A percentile compares a stretch with the other conserved stretches of the same genome.
These are phyloP conservation scores for Stegostoma tigrinum DNA, from an alignment of 2,113 vertebrate genomes.

Conservation along the genomic window DNA sequence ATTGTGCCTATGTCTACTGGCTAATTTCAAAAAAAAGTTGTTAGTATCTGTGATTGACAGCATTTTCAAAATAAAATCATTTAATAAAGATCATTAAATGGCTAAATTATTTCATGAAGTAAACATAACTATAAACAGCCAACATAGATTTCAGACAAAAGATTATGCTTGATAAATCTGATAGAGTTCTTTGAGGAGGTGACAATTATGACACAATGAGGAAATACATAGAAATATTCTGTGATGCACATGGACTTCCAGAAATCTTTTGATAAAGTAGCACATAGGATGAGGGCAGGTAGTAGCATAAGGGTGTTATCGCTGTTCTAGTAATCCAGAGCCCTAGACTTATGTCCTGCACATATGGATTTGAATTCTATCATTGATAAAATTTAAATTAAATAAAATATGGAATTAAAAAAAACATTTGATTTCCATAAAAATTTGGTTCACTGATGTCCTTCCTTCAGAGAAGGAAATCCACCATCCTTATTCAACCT, in stretches of 20 bases:
- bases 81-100: background rate
- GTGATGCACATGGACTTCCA: background rate
- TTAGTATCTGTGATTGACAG: background rate
- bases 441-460: too few species aligned
- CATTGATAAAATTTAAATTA: too few species aligned
- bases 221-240: background rate
- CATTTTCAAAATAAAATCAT: background rate
- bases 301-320: too few species aligned
- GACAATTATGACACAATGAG: background rate
- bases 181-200: background rate
- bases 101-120: background rate
- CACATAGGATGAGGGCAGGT: background rate
- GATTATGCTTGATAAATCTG: background rate
- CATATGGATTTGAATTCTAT: too few species aligned
- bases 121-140: background rate
- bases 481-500: too few species aligned
- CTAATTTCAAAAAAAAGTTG: background rate
- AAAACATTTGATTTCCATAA: too few species aligned
- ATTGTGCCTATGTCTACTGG: background rate
- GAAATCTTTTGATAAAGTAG: background rate
- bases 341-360: too few species aligned
- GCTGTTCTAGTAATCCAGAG: too few species aligned
- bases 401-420: too few species aligned
- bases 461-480: too few species aligned
- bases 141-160: background rate